These are phyloP conservation scores for Chrysemys picta DNA, from an alignment of 2,113 vertebrate genomes.

Conservation along the genomic window DNA sequence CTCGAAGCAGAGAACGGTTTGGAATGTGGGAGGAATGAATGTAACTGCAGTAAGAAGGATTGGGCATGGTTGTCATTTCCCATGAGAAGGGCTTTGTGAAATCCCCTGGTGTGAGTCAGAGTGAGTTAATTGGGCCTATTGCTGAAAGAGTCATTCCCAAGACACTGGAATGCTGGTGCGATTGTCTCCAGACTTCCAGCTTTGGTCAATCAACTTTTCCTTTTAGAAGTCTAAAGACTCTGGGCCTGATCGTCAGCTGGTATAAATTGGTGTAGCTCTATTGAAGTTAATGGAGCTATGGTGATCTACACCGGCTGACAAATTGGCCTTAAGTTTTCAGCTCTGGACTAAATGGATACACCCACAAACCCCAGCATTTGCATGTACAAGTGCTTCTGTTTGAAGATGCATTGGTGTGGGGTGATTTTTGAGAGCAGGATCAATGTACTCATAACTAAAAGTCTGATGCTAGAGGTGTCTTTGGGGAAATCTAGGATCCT, in stretches of 20 bases:
- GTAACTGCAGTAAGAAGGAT: not conserved
- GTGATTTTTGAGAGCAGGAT: not conserved
- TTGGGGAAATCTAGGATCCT: not conserved
- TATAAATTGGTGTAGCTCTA: not conserved
- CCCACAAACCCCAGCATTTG: fast-evolving
- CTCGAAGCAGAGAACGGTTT: fast-evolving
- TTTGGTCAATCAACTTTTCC: not conserved
- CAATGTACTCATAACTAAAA: not conserved
- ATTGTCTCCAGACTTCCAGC: not conserved
- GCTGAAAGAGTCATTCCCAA: not conserved
- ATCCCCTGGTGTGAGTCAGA: not conserved
- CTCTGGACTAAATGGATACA: not conserved
- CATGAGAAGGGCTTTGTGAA: not conserved
- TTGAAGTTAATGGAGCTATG: not conserved
- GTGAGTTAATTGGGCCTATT: not conserved
- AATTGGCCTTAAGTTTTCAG: not conserved
- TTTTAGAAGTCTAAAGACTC: not conserved
- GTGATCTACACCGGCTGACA: not conserved
- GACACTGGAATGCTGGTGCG: not conserved
- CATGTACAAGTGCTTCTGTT: not conserved
- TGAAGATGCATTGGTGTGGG: fast-evolving
- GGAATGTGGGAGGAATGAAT: not conserved
- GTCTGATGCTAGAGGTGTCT: not conserved
- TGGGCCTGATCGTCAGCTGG: not conserved
- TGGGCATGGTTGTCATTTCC: not conserved